A percentile compares a stretch with the other conserved stretches of the same genome.
Evolutionary conservation across 23 tunicate species (phyloP).

Genomic region (Diplosoma virens): DNA sequence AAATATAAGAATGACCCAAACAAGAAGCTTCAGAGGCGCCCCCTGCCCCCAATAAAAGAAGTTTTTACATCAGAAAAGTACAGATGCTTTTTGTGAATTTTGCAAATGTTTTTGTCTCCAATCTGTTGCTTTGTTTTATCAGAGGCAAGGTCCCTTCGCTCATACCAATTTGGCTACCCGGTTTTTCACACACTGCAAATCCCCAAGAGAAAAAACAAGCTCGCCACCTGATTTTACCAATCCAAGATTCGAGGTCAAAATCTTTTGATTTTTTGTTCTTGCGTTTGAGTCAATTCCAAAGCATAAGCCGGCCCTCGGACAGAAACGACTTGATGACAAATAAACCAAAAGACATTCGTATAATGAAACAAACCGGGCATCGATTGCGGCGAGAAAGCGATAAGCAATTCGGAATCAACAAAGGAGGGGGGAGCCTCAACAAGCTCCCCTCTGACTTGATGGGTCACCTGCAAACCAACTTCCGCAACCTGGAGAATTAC

Average conservation of each 20-base stretch:
- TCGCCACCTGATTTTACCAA: neutral
- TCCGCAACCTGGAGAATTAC: slow-evolving; percentile 34
- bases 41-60: slow-evolving; percentile 33
- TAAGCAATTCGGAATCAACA: slow-evolving; percentile 13
- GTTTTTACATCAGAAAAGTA: no score
- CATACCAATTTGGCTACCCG: no score
- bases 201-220: no score
- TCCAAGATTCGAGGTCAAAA: neutral
- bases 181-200: no score
- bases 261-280: neutral
- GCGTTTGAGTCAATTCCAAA: neutral
- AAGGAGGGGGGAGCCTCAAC: slow-evolving; percentile 37
- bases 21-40: slow-evolving; percentile 19
- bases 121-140: no score
- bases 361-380: no score
- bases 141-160: no score
- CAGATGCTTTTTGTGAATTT: no score
- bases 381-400: slow-evolving; percentile 26
- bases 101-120: no score
- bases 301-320: neutral
- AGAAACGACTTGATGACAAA: no score
- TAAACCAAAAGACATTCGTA: no score
- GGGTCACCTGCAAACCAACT: slow-evolving; percentile 37
- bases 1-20: slow-evolving; percentile 9
- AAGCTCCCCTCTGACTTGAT: slow-evolving; percentile 56